Conservation (phyloP, 2,888 invertebrate genomes). For the Pyrgus malvae region DNA sequence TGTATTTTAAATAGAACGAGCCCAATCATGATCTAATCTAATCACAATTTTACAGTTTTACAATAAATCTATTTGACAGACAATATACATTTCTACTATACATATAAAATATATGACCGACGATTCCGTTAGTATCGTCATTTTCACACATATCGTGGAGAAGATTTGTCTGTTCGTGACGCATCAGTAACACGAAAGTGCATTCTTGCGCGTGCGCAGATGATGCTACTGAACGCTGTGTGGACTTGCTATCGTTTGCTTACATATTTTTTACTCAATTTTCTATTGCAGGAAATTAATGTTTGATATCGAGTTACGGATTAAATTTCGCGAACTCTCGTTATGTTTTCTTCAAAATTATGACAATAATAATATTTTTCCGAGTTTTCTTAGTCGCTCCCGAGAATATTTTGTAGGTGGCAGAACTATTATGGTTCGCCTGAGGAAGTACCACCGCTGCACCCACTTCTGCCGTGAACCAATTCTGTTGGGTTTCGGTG, state of each 20-base stretch:
- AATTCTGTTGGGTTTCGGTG: too few species aligned
- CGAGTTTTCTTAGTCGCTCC: too few species aligned
- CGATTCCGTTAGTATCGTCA: slow-evolving; percentile 32
- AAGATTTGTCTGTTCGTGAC: slow-evolving; percentile 41
- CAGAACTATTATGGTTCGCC: too few species aligned
- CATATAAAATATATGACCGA: slow-evolving; percentile 4
- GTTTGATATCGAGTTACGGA: not conserved
- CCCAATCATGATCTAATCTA: too few species aligned
- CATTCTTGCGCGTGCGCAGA: slow-evolving; percentile 45
- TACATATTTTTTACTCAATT: slow-evolving; percentile 20
- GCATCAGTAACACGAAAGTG: slow-evolving; percentile 53
- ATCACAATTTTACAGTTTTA: not conserved
- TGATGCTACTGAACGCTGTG: slow-evolving; percentile 21
- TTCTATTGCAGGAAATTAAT: slow-evolving; percentile 24
- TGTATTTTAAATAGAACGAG: too few species aligned
- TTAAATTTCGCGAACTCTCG: not conserved
- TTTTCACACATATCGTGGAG: slow-evolving; percentile 35
- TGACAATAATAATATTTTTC: too few species aligned
- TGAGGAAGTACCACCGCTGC: too few species aligned
- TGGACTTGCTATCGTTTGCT: slow-evolving; percentile 16
- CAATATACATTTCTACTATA: slow-evolving; percentile 1
- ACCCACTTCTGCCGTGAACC: too few species aligned
- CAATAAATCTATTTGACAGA: not conserved
- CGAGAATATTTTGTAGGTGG: too few species aligned
- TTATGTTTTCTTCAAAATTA: not conserved